Base-by-base conservation (phyloP, 1,140 invertebrate species). In the Scaptodrosophila lebanonensis region DNA sequence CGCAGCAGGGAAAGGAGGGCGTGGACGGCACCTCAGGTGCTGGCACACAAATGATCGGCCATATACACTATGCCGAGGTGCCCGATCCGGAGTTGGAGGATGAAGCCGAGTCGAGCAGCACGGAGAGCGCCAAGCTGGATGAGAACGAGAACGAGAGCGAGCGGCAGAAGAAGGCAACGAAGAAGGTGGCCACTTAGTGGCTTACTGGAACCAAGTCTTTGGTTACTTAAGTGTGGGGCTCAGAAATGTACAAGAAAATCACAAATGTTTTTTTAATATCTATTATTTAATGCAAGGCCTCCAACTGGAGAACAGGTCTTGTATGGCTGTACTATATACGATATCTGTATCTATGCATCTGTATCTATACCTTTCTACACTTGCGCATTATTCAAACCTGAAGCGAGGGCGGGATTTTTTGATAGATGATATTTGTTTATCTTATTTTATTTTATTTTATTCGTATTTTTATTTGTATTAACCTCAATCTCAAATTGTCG, bases 31-130 rank as follows among this genome's bases (percentile, higher is more conserved):
- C 60, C 5, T 13, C 29, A 2, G 27, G 20, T 9, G 65, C 30
- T 1, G 38, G 25, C 27, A 58, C 45, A 13, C 52, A 64, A 16
- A 85, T 45, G 60, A 62, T 82, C 30, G 75, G 76, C 1, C 58
- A 84, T 16, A 17, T 63, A 1, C 83, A 85, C 33, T 82, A 82
- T 17, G 43, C 83, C 9, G 83, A 85, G 40, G 73, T 85, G 0
- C 83, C 83, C 0, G 83, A 85, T 63, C 83, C 83, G 1, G 72
- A 73, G 1, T 36, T 73, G 33, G 73, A 75, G 22, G 73, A 85
- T 18, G 83, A 83, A 62, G 83, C 83, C 13, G 83, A 85, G 48
- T 85, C 83, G 2, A 85, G 83, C 54, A 83, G 83, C 60, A 85
- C 83, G 3, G 83, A 85, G 59, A 85, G 83, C 58, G 84, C 77